Percentiles rank a stretch among this genome's conserved stretches.
These are phyloP conservation scores for Oscarella lobularis DNA, from an alignment of 37 sponge, comb jelly and placozoan species.

Conservation along the genomic window DNA sequence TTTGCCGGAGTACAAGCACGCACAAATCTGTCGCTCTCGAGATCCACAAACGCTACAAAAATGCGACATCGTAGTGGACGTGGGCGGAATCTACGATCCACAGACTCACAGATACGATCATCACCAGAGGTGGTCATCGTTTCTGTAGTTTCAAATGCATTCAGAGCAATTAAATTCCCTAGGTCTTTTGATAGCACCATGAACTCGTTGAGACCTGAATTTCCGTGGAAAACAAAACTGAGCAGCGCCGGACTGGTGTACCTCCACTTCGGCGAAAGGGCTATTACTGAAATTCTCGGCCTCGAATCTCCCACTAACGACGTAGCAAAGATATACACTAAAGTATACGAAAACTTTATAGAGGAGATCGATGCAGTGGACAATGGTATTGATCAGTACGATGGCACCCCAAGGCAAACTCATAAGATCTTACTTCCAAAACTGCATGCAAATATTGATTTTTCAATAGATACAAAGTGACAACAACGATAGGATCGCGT, in stretches of 20 bases:
- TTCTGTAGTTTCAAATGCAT: neutral
- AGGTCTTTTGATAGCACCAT: conserved; percentile 66
- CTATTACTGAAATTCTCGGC: conserved; percentile 28
- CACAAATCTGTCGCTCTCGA: conserved; percentile 54
- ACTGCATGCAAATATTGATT: neutral
- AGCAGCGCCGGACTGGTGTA: conserved; percentile 91
- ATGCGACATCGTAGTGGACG: conserved; percentile 88
- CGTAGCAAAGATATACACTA: conserved; percentile 16
- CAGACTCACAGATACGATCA: conserved; percentile 71
- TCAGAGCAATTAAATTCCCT: neutral
- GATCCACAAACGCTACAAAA: conserved; percentile 28
- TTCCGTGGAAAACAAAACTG: conserved; percentile 73
- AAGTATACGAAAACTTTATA: conserved; percentile 61
- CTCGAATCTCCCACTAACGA: neutral
- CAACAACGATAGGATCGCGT: conserved; percentile 39
- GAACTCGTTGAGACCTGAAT: conserved; percentile 47
- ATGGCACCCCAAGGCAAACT: conserved; percentile 43
- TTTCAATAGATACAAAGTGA: conserved; percentile 25
- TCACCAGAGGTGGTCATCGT: conserved; percentile 54
- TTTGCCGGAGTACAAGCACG: conserved; percentile 56
- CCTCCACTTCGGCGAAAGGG: conserved; percentile 67
- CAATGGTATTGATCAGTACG: conserved; percentile 58
- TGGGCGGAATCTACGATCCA: conserved; percentile 80
- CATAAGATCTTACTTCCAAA: neutral
- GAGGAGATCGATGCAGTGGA: conserved; percentile 91